A percentile compares a stretch with the other conserved stretches of the same genome.
Conservation (phyloP, 2,888 invertebrate genomes). For the Drosophila picticornis region DNA sequence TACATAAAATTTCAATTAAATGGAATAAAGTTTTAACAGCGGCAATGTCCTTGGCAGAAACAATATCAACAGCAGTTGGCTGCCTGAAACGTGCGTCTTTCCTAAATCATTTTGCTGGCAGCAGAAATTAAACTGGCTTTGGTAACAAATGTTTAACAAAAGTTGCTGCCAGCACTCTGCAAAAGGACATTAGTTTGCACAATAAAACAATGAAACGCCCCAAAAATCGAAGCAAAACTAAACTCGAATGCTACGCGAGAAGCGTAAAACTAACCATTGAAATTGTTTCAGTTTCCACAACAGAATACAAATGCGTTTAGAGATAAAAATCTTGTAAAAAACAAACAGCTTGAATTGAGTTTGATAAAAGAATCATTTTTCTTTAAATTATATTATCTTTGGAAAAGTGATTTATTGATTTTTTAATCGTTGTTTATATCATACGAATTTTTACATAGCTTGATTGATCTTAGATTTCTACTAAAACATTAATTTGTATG, state of each 20-base stretch:
- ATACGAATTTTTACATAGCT: neutral
- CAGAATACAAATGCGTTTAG: neutral
- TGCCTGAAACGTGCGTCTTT: slow-evolving; percentile 60
- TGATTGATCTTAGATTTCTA: neutral
- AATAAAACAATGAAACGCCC: slow-evolving; percentile 61
- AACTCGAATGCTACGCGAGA: slow-evolving; percentile 13
- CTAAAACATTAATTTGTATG: neutral
- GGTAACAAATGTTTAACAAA: slow-evolving; percentile 72
- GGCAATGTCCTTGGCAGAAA: slow-evolving; percentile 62
- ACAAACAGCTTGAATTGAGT: neutral
- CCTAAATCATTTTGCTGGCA: slow-evolving; percentile 77
- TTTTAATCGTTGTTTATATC: neutral
- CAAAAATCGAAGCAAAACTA: slow-evolving; percentile 43
- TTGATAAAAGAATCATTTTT: neutral
- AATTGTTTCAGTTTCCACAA: neutral
- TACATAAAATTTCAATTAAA: slow-evolving; percentile 81
- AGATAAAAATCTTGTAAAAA: neutral
- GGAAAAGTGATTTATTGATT: neutral
- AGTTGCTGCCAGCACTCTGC: slow-evolving; percentile 65
- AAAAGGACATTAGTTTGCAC: slow-evolving; percentile 63
- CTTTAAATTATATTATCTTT: neutral
- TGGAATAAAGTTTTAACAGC: slow-evolving; percentile 64
- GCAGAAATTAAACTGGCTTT: slow-evolving; percentile 72
- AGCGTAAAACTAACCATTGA: slow-evolving; percentile 19
- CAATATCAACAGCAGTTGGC: slow-evolving; percentile 35